Base-by-base conservation (phyloP, 2,113 vertebrate species). In the Mormyrus iriodes region DNA sequence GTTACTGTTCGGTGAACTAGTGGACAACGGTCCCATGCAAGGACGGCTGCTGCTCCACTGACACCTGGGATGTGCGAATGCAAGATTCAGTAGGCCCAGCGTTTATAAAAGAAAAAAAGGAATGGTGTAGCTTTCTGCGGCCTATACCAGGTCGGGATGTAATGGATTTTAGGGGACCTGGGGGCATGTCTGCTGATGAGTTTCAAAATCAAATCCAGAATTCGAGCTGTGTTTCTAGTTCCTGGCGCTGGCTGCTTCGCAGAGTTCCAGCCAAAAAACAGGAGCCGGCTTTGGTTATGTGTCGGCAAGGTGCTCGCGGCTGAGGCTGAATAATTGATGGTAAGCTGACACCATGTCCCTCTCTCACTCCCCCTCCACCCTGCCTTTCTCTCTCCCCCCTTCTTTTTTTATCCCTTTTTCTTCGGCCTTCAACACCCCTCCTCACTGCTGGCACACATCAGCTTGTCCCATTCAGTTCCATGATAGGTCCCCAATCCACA, bases 281-380 rank as follows among this genome's bases (percentile, higher is more conserved):
- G 89, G 76, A 88, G 73, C 24, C 12, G n/a, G 2, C 55, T 46
- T 88, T 73, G n/a, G 15, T 88, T 53, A 90, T 88, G 86, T 82
- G 88, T 90, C 51, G 35, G 48, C 24, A 46, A 79, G 86, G 52
- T 88, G 90, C 90, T 52, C 4, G 39, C 46, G 15, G 79, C 39
- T 76, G 39, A 73, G 88, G 44, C n/a, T 90, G 17, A 85, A 90
- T 90, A 85, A 90, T 90, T 88, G 7, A 90, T 58, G 52, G 90
- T 85, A 88, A 90, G 44, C 76, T 31, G 87, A 88, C 46, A 53
- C 89, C 3, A 52, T 12, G 27, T 82, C 21, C 42, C 69, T 39
- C 48, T 17, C 79, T 35, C 27, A 49, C 61, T 53, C 12, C 35
- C 19, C 46, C n/a, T 21, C 3, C 39, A 27, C 86, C 73, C 76